Evolutionary conservation across 2,113 vertebrate species (phyloP).

Genomic region (Periophthalmus modestus): DNA sequence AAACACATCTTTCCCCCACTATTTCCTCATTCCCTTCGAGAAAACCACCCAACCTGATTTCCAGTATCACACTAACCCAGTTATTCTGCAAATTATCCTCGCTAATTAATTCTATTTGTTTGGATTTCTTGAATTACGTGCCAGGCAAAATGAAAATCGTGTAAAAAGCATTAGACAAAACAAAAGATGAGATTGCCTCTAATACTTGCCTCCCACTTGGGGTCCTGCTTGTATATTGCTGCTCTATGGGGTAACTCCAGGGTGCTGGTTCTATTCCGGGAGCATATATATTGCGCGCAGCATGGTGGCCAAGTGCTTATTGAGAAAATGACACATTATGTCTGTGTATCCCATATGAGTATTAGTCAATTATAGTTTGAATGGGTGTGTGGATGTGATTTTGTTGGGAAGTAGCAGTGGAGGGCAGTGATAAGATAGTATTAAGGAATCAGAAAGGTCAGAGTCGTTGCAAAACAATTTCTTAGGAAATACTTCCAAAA

Average conservation of each 20-base stretch:
- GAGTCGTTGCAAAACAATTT: conserved; percentile 24
- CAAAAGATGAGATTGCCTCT: conserved; percentile 41
- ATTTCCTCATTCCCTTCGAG: background rate
- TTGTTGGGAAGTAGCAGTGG: conserved; percentile 47
- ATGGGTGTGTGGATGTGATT: conserved; percentile 58
- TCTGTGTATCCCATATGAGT: conserved; percentile 64
- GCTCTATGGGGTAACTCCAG: conserved; percentile 56
- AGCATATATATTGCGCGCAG: conserved; percentile 67
- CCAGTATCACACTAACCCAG: background rate
- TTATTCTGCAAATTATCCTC: background rate
- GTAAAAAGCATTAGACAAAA: background rate
- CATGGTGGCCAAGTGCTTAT: conserved; percentile 62
- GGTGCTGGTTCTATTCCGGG: conserved; percentile 44
- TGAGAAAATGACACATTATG: conserved; percentile 70
- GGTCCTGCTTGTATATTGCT: conserved; percentile 47
- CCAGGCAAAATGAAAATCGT: background rate
- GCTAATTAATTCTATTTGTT: conserved; percentile 3
- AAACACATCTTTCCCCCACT: background rate
- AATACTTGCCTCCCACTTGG: conserved; percentile 39
- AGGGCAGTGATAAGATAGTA: conserved; percentile 36
- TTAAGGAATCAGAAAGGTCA: conserved; percentile 41
- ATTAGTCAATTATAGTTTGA: conserved; percentile 74
- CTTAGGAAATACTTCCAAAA: background rate
- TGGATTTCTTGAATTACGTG: background rate
- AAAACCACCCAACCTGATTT: background rate